phyloP scores from a whole-genome alignment of 2,113 vertebrate species.

The Chaetodon auriga region DNA sequence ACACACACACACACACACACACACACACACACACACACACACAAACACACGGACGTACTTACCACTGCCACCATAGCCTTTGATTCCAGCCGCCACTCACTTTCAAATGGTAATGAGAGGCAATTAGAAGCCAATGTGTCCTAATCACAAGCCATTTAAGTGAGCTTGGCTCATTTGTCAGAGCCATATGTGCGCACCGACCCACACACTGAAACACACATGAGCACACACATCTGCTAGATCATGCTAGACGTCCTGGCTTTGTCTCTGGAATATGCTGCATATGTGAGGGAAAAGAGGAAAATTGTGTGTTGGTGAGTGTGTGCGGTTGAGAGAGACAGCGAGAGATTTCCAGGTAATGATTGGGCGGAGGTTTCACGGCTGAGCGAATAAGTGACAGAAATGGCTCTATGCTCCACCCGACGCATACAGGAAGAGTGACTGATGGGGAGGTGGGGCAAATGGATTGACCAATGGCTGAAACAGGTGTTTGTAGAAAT shows the following conservation, averaged over 20 bases:
- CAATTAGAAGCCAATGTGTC: constrained; percentile 82
- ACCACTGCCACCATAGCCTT: constrained; percentile 64
- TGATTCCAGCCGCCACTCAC: constrained; percentile 78
- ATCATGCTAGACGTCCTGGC: constrained; percentile 31
- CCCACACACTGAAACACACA: constrained; percentile 46
- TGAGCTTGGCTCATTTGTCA: constrained; percentile 77
- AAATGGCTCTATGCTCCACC: constrained; percentile 58
- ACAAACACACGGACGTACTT: background rate
- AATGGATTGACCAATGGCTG: constrained; percentile 33
- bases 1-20: constrained; percentile 7
- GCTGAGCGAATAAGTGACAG: constrained; percentile 64
- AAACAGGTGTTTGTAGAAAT: constrained; percentile 59
- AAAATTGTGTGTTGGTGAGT: constrained; percentile 11
- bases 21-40: constrained; percentile 18
- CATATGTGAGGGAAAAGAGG: constrained; percentile 15
- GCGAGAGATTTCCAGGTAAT: constrained; percentile 60
- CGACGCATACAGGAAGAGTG: constrained; percentile 58
- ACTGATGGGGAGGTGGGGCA: constrained; percentile 48
- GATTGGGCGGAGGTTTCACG: constrained; percentile 63
- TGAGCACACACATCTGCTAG: constrained; percentile 56
- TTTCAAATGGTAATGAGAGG: constrained; percentile 84
- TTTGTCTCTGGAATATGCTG: constrained; percentile 48
- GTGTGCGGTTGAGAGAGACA: background rate
- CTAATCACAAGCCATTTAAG: constrained; percentile 82
- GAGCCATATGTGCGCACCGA: constrained; percentile 58